phyloP scores from a whole-genome alignment of 2,888 invertebrate species.

The Drosophila barbarae region DNA sequence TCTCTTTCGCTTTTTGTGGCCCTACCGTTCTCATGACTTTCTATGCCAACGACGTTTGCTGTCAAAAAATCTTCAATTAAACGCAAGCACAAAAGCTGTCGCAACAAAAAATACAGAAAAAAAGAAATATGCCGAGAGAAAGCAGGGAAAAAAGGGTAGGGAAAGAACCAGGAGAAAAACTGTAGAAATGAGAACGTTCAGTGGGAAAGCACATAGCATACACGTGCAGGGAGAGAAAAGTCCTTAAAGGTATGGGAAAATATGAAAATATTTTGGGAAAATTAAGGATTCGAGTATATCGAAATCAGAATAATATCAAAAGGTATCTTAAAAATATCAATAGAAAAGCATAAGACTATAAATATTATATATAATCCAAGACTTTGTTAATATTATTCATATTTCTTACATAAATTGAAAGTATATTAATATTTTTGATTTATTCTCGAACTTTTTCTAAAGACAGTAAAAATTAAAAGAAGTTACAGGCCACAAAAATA shows the following conservation, averaged over 20 bases:
- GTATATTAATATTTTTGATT: neutral
- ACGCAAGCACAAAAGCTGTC: constrained; percentile 70
- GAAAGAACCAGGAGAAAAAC: constrained; percentile 27
- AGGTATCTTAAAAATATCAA: neutral
- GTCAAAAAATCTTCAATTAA: constrained; percentile 72
- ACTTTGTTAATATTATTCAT: no score
- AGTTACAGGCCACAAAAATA: neutral
- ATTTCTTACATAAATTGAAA: neutral
- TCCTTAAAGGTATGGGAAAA: no score
- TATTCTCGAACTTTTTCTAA: no score
- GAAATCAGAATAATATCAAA: neutral
- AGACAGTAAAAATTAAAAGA: neutral
- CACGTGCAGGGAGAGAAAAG: constrained; percentile 7
- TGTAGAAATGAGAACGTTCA: constrained; percentile 35
- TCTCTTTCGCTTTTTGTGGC: constrained; percentile 24
- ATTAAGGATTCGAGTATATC: neutral
- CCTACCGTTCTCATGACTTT: constrained; percentile 56
- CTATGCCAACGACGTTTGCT: constrained; percentile 61
- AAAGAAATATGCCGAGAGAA: constrained; percentile 35
- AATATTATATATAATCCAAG: no score
- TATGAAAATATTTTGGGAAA: neutral
- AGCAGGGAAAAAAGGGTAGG: constrained; percentile 39
- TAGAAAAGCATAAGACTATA: neutral
- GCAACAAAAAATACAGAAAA: constrained; percentile 40
- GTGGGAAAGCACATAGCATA: constrained; percentile 36